These are phyloP conservation scores for Gortyna flavago DNA, from an alignment of 2,888 invertebrate species.

Conservation along the genomic window DNA sequence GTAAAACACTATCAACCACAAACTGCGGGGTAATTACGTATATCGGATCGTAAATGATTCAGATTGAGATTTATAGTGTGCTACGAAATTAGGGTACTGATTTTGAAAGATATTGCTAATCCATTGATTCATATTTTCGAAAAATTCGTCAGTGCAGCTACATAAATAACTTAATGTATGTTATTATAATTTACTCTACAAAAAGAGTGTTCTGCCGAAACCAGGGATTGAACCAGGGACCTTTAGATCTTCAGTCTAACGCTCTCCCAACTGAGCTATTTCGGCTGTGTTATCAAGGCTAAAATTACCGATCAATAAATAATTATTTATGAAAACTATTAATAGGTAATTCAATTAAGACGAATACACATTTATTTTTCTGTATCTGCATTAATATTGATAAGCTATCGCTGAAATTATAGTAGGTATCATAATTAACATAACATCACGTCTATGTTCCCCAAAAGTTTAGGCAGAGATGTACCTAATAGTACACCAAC, in stretches of 20 bases:
- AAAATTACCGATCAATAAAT: slow-evolving; percentile 16
- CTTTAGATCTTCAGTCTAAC: slow-evolving; percentile 78
- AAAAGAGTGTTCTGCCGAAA: not conserved
- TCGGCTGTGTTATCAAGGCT: fast-evolving
- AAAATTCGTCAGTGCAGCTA: too few relatives aligned
- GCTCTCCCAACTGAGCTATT: slow-evolving; percentile 61
- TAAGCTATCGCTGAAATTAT: slow-evolving; percentile 24
- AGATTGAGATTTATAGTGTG: too few relatives aligned
- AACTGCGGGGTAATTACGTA: too few relatives aligned
- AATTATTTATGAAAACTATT: not conserved
- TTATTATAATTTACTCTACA: not conserved
- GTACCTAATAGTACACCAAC: too few relatives aligned
- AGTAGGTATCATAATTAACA: not conserved
- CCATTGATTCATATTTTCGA: too few relatives aligned
- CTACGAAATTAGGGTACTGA: too few relatives aligned
- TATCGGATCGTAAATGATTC: too few relatives aligned
- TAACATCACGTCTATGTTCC: not conserved
- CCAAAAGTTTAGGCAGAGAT: too few relatives aligned
- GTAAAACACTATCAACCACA: too few relatives aligned
- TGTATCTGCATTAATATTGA: slow-evolving; percentile 12
- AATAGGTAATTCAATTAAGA: not conserved
- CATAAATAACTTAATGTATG: not conserved
- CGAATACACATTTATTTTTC: too few relatives aligned
- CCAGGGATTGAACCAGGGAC: slow-evolving; percentile 63
- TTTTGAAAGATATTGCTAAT: too few relatives aligned